Conservation (phyloP, 2,113 vertebrate species). For the Illadopsis cleaveri region DNA sequence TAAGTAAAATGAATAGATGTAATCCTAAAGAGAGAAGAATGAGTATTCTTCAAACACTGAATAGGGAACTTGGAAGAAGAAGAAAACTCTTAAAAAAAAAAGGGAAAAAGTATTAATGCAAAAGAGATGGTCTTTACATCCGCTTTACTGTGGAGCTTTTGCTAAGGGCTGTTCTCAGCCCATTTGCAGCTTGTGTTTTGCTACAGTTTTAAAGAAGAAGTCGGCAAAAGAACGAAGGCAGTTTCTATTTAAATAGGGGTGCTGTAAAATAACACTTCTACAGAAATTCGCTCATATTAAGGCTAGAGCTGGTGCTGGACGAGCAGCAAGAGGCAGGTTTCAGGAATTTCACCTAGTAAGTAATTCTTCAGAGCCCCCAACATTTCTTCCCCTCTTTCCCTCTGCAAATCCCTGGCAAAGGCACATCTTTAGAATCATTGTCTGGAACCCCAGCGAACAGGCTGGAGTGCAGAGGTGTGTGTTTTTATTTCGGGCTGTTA, state of each 20-base stretch:
- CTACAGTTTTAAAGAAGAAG: conserved; percentile 16
- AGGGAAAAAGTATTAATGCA: conserved; percentile 30
- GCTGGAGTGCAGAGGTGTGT: not conserved
- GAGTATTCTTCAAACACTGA: conserved; percentile 60
- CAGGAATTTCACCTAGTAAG: not conserved
- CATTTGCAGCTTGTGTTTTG: conserved; percentile 30
- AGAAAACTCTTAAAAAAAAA: not conserved
- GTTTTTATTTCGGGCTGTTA: conserved; percentile 1
- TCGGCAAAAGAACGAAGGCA: not conserved
- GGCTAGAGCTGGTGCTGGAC: not conserved
- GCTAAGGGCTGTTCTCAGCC: conserved; percentile 31
- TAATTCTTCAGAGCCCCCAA: not conserved
- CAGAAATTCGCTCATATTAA: not conserved
- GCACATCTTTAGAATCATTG: not conserved
- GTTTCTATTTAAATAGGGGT: not conserved
- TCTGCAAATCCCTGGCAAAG: not conserved
- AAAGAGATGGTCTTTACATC: conserved; percentile 51
- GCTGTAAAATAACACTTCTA: not conserved
- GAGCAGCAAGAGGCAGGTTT: not conserved
- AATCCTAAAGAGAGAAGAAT: conserved; percentile 61
- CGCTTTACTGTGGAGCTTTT: conserved; percentile 7
- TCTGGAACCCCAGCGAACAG: not conserved
- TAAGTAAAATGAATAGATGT: conserved; percentile 64
- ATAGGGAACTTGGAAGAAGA: conserved; percentile 36
- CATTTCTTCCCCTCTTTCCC: not conserved